Base-by-base conservation (phyloP, 2,797 vertebrate genomes). In the Argya squamiceps region DNA sequence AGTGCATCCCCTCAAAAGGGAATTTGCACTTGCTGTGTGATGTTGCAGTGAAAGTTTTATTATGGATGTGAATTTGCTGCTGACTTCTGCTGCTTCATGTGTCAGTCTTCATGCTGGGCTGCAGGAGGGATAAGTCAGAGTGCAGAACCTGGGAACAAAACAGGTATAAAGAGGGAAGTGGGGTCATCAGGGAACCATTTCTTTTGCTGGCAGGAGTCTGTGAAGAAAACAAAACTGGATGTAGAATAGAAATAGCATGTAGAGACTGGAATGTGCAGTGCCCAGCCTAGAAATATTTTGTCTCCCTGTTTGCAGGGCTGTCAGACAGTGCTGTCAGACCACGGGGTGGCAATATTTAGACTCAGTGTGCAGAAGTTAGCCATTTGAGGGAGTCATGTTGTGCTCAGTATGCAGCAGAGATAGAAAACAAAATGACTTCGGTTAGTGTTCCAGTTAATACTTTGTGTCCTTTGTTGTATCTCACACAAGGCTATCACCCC, bases 361-460 rank as follows among this genome's bases (percentile, higher is more conserved):
- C 84, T 91, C 67, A 0, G 37, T 82, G 92, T 70, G 82, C 76
- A 80, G 49, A 46, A 83, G 88, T 73, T 84, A 41, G 93, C 46
- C 92, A 86, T 89, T 93, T 90, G 95, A 93, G 76, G 85, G 81
- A 70, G 84, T 84, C 74, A 15, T 79, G 74, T 65, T 80, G 94
- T 70, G 96, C 96, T 96, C 60, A 67, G 80, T 37, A 12, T 93
- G 92, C 10, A 7, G 94, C 75, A 80, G 73, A 97, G 46, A 78
- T 11, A 32, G 78, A 76, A 89, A 77, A 84, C 58, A 90, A 92
- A 97, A 96, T 82, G 10, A 92, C 80, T 98, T 97, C 84, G 11
- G 94, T 96, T 96, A 84, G 49, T 96, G 94, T 91, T 97, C 94
- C 86, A 77, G 46, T 95, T 97, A 96, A 79, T 78, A 84, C 69